Evolutionary conservation across 2,888 invertebrate species (phyloP).

Genomic region (Liopterus haemorrhoidalis): DNA sequence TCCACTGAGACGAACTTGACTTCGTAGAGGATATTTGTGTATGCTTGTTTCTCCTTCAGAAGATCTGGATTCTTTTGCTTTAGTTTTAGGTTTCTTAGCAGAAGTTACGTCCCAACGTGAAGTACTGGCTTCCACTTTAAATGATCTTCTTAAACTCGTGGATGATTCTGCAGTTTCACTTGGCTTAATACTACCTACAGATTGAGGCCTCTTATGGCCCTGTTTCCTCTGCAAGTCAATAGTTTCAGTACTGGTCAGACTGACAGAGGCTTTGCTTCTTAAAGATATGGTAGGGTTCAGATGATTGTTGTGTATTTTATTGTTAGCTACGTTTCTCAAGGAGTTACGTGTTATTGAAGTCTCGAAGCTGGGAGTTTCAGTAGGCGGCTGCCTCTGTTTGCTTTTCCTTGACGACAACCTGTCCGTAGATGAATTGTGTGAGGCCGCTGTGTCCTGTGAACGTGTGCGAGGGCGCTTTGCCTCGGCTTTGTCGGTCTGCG

Average conservation of each 20-base stretch:
- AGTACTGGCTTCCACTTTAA: slow-evolving; percentile 20
- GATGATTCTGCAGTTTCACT: slow-evolving; percentile 10
- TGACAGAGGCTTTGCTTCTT: slow-evolving; percentile 10
- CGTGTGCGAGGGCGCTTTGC: slow-evolving; percentile 55
- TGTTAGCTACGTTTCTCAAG: no score
- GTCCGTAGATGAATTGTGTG: slow-evolving; percentile 41
- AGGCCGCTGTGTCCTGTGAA: slow-evolving; percentile 45
- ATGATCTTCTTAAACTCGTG: slow-evolving; percentile 9
- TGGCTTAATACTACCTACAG: slow-evolving; percentile 4
- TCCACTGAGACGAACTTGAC: slow-evolving; percentile 41
- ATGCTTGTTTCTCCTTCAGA: slow-evolving; percentile 22
- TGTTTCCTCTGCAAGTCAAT: slow-evolving; percentile 8
- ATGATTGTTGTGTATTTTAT: slow-evolving; percentile 17
- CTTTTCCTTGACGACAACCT: slow-evolving; percentile 49
- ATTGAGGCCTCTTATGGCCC: slow-evolving; percentile 7
- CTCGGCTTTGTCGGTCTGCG: slow-evolving; percentile 54
- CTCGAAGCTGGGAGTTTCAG: slow-evolving; percentile 11
- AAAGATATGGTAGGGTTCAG: slow-evolving; percentile 17
- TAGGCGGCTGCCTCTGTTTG: slow-evolving; percentile 31
- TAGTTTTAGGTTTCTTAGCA: slow-evolving; percentile 13
- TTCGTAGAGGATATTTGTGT: slow-evolving; percentile 46
- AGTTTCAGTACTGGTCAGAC: slow-evolving; percentile 5
- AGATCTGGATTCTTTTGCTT: slow-evolving; percentile 11
- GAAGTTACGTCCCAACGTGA: slow-evolving; percentile 20
- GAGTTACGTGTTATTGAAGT: no score